Evolutionary conservation across 64 coral and sea anemone species (phyloP).

Genomic region (Platygyra sinensis): DNA sequence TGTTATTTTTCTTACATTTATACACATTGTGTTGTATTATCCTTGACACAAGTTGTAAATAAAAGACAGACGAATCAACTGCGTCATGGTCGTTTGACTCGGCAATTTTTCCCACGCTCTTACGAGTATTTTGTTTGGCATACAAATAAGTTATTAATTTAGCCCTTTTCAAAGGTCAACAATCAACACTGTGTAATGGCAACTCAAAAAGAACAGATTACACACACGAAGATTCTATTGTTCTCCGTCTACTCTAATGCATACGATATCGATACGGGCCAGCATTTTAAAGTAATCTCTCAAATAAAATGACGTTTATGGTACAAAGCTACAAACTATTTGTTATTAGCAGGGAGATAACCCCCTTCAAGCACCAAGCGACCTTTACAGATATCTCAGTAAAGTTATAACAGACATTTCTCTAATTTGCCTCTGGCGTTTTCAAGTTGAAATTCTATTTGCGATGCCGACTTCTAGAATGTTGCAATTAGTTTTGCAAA

Average conservation of each 20-base stretch:
- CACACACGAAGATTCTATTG: neutral
- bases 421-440: neutral
- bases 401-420: neutral
- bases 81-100: neutral
- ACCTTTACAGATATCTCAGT: neutral
- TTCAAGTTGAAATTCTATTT: neutral
- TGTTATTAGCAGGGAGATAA: neutral
- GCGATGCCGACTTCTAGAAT: neutral
- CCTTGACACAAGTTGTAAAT: neutral
- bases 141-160: constrained; percentile 32
- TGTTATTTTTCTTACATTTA: neutral
- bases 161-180: constrained; percentile 29
- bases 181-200: constrained; percentile 26
- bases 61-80: neutral
- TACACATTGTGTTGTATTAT: constrained; percentile 1
- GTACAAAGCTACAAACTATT: too few species aligned
- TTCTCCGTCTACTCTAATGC: neutral
- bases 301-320: neutral
- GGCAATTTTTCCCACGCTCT: constrained; percentile 38
- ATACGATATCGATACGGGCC: neutral
- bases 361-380: neutral
- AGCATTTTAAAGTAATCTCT: neutral
- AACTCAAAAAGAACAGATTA: constrained; percentile 22
- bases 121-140: constrained; percentile 10
- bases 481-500: neutral